phyloP scores from a whole-genome alignment of 1,140 invertebrate genomes.

The Microplitis mediator region DNA sequence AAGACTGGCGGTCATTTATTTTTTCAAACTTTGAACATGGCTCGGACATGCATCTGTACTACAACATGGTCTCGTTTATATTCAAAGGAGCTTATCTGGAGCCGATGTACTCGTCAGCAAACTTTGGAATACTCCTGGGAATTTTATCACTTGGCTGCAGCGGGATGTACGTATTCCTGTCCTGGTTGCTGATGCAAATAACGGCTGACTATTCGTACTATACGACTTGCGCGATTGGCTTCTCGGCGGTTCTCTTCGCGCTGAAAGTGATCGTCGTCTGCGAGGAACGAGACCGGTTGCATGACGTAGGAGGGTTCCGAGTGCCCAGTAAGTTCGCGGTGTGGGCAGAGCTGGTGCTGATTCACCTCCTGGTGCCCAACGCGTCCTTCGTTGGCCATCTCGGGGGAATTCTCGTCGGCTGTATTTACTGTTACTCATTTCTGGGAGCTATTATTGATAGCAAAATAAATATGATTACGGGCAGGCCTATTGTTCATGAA shows the following conservation, averaged over 20 bases:
- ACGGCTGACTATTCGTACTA: constrained; percentile 58
- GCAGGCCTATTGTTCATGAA: constrained; percentile 55
- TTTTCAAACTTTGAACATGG: constrained; percentile 71
- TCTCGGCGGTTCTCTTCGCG: constrained; percentile 71
- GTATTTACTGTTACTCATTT: constrained; percentile 69
- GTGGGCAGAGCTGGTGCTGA: constrained; percentile 73
- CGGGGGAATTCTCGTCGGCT: constrained; percentile 73
- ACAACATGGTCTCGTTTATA: constrained; percentile 76
- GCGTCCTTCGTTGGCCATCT: constrained; percentile 71
- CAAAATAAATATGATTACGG: constrained; percentile 52
- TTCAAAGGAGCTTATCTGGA: constrained; percentile 70
- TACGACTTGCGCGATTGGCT: constrained; percentile 71
- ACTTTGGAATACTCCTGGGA: constrained; percentile 66
- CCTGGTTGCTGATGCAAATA: constrained; percentile 48
- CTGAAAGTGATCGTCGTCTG: constrained; percentile 70
- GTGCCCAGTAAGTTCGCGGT: constrained; percentile 68
- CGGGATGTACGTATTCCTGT: constrained; percentile 63
- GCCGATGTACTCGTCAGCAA: constrained; percentile 63
- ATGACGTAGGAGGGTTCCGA: constrained; percentile 62
- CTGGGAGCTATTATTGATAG: constrained; percentile 65
- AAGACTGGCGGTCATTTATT: constrained; percentile 67
- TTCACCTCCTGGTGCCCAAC: constrained; percentile 70
- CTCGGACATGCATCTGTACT: constrained; percentile 77
- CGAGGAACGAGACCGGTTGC: constrained; percentile 56
- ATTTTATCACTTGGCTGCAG: constrained; percentile 66